Evolutionary conservation across 2,797 vertebrate species (phyloP), one percentile per base, ranked within the genome.

Genomic region (Anomalospiza imberbis): DNA sequence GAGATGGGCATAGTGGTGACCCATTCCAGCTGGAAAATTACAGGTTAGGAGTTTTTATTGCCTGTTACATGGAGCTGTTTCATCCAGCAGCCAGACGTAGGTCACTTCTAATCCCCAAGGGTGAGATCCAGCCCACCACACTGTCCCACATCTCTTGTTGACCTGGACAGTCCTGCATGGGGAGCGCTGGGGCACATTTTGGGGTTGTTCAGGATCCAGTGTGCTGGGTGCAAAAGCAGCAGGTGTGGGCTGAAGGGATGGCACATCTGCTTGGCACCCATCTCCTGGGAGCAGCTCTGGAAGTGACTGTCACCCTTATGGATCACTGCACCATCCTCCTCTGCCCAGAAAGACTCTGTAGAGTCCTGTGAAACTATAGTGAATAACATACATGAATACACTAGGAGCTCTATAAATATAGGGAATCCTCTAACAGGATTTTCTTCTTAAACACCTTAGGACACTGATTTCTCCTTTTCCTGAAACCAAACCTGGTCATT

Each of bases 21-120:
- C 85, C 70, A 73, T 85, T 84, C 63, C 80, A 78, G 91, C 65
- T 45, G 81, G 91, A 93, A 96, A 95, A 96, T 83, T 61, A 58
- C 38, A 10, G 1, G 72, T 61, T 94, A 38, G 76, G 76, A n/a
- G 24, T 86, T 94, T 97, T 97, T 89, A 87, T 89, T 84, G 85
- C 77, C 92, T 13, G 2, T 63, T 36, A 21, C 31, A 6, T 8
- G 60, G 66, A 93, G 51, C 62, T 71, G 50, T 66, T 94, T 92
- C 48, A 42, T 55, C 78, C 51, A 9, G 68, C 48, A 67, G 44
- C 54, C 55, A 36, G 54, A 61, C 77, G 65, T n/a, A 42, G 88
- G 72, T 96, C 80, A 65, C 45, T 63, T 73, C 90, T 79, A 87
- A 93, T 86, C 80, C 71, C 45, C 29, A 21, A n/a, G 79, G 88